These are phyloP conservation scores for Typhlichthys eigenmanni DNA, from an alignment of 2,797 vertebrate species.

Conservation along the genomic window DNA sequence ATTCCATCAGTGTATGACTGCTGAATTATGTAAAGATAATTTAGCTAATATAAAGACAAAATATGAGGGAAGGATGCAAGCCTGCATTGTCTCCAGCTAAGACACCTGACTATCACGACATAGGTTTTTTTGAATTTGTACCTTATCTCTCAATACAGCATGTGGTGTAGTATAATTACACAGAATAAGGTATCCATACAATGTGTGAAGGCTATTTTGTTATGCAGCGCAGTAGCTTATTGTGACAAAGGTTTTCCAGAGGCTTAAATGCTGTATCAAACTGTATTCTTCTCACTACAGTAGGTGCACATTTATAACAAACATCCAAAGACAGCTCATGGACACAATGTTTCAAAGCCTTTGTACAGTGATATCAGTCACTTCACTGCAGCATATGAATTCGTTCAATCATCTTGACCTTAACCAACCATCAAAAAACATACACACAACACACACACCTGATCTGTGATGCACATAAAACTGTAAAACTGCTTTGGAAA, in stretches of 20 bases:
- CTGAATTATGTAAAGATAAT: background rate
- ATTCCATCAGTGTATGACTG: background rate
- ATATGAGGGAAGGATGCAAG: background rate
- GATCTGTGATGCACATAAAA: conserved; percentile 11
- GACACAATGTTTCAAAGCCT: background rate
- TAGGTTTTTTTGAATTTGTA: conserved; percentile 19
- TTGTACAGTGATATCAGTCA: conserved; percentile 5
- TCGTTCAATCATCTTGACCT: conserved; percentile 14
- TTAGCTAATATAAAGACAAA: no score
- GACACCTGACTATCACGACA: conserved; percentile 11
- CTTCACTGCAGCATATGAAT: conserved; percentile 13
- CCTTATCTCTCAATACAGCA: conserved; percentile 14
- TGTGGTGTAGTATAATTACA: conserved; percentile 9
- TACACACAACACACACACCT: background rate
- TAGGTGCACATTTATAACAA: conserved; percentile 12
- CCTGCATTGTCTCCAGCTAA: background rate
- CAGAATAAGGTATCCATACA: conserved; percentile 9
- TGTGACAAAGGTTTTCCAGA: conserved; percentile 24
- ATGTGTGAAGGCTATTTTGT: conserved; percentile 19
- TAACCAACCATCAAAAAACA: conserved; percentile 17
- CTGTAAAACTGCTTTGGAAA: no score
- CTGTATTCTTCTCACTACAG: conserved; percentile 8
- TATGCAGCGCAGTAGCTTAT: conserved; percentile 7
- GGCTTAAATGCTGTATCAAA: conserved; percentile 13
- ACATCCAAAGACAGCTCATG: conserved; percentile 17